Percentiles rank a stretch among this genome's conserved stretches.
These are phyloP conservation scores for Ascidia mentula DNA, from an alignment of 23 tunicate species.

Conservation along the genomic window DNA sequence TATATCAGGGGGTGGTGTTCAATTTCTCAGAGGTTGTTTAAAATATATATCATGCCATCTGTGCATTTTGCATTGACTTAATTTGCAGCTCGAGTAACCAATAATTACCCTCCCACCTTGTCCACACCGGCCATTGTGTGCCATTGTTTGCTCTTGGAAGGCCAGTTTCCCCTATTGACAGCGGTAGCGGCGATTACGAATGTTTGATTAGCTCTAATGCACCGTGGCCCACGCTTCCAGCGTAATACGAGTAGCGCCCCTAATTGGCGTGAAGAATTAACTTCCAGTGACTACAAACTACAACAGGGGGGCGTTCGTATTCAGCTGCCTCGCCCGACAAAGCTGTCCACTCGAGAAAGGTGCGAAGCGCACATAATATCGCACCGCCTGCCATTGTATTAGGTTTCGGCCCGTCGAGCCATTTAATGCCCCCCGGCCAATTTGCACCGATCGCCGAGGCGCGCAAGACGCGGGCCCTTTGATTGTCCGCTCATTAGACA, in stretches of 20 bases:
- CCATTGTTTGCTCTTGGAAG: too few species aligned
- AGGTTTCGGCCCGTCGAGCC: not conserved
- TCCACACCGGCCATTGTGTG: too few species aligned
- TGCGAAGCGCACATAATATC: slow-evolving; percentile 1
- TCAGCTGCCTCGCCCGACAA: not conserved
- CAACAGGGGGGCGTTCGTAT: too few species aligned
- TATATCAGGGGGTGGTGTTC: too few species aligned
- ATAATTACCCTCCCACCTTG: too few species aligned
- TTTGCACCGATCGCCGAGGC: too few species aligned
- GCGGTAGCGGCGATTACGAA: not conserved
- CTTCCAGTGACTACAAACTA: too few species aligned
- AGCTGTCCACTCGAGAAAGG: not conserved
- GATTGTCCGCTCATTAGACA: not conserved
- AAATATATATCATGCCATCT: too few species aligned
- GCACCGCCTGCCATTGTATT: not conserved
- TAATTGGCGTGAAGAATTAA: not conserved
- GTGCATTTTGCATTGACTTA: too few species aligned
- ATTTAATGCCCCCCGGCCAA: not conserved
- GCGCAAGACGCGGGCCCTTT: not conserved
- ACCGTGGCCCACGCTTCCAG: not conserved
- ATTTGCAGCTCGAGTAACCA: too few species aligned
- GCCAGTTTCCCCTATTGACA: too few species aligned
- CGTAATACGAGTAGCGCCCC: not conserved
- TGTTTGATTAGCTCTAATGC: slow-evolving; percentile 7
- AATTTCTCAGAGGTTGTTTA: too few species aligned